phyloP scores from a whole-genome alignment of 2,113 vertebrate species.

The Sylvietta virens region DNA sequence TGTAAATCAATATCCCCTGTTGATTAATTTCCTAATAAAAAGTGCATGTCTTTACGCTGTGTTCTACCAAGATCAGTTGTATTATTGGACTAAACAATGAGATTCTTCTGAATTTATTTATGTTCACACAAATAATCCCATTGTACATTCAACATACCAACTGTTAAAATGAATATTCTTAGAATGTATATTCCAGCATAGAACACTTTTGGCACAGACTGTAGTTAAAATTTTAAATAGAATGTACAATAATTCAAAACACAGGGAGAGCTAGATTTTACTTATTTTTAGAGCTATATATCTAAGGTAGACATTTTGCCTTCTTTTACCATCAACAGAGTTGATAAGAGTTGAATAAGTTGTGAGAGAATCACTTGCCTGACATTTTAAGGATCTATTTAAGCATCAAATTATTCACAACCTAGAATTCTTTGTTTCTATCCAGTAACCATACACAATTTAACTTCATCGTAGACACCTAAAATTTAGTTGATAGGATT shows the following conservation, averaged over 20 bases:
- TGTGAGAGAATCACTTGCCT: not conserved
- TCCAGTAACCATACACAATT: not conserved
- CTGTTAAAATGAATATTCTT: not conserved
- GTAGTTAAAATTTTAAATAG: not conserved
- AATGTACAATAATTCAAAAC: not conserved
- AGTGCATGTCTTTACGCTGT: not conserved
- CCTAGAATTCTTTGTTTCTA: not conserved
- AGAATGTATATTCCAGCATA: not conserved
- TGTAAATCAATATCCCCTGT: constrained; percentile 15
- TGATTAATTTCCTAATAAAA: constrained; percentile 52
- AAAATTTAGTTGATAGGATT: not conserved
- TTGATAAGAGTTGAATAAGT: no score
- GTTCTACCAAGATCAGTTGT: not conserved
- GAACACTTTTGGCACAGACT: not conserved
- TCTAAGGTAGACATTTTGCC: not conserved
- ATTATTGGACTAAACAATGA: not conserved
- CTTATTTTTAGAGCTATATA: not conserved
- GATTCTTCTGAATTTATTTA: not conserved
- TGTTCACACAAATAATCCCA: not conserved
- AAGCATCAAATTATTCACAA: not conserved
- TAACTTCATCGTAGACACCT: not conserved
- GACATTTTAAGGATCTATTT: not conserved
- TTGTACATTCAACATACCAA: not conserved
- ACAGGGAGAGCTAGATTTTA: not conserved
- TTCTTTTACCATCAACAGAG: not conserved